Evolutionary conservation across 1,140 invertebrate genomes (phyloP), one percentile per base, ranked within the genome.

Genomic region (Trachymyrmex septentrionalis): DNA sequence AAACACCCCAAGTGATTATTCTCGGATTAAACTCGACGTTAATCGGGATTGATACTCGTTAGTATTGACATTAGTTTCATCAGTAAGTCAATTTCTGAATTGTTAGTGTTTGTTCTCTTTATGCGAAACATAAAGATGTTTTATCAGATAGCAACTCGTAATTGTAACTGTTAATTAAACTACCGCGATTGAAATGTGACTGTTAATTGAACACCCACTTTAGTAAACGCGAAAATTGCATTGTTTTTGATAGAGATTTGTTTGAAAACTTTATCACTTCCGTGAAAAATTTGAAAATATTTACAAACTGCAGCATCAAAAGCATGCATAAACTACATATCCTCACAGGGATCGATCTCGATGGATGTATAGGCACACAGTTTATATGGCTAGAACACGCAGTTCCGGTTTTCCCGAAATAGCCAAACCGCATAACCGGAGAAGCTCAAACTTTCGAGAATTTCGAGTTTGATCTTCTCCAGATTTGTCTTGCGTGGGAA

Each of bases 301-400:
- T 55, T 30, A 6, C n/a, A 30, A 48, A 27, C n/a, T 48, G 19
- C n/a, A 27, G 27, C 3, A 16, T 78, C 44, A n/a, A 55, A 55
- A n/a, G 16, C 19, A 55, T n/a, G 19, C 16, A 16, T 55, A 27
- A 81, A 81, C 9, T 30, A 30, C 30, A 24, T 9, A 53, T 69
- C n/a, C 30, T 19, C 38, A 27, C 12, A 38, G 44, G 14, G 48
- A 53, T 38, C n/a, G 48, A 67, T 69, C 10, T 16, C 16, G 14
- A 10, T 10, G 34, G 5, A 80, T 55, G n/a, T n/a, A 69, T 19
- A 67, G 6, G 19, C 38, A 14, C 16, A 19, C 16, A 71, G 50
- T 81, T 81, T 81, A 80, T 44, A 81, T 71, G 69, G 21, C 64
- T 12, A n/a, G 12, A 76, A 38, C n/a, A 76, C 76, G 76, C 61